Conservation (phyloP, 2,113 vertebrate genomes). For the Plecturocebus donacophilus region DNA sequence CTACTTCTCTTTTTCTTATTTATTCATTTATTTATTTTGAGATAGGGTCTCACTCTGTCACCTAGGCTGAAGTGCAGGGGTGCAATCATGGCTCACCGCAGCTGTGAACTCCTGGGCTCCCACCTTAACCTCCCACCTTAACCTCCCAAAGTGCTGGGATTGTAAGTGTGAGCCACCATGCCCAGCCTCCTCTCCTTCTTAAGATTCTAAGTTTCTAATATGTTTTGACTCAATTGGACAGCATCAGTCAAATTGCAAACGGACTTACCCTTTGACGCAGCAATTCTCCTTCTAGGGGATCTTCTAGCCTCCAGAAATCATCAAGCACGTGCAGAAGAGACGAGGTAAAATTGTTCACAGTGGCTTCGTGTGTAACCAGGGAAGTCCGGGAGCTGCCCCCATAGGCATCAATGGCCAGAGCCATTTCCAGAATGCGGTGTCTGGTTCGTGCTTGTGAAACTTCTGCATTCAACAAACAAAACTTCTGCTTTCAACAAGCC, state of each 20-base stretch:
- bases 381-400: background rate
- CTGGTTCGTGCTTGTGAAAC: background rate
- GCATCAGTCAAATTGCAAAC: background rate
- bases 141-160: too few relatives aligned
- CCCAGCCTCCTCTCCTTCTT: background rate
- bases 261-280: background rate
- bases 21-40: too few relatives aligned
- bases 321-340: background rate
- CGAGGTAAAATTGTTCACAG: fast-evolving
- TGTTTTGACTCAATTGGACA: background rate
- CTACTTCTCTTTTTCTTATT: background rate
- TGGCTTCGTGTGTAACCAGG: fast-evolving
- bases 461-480: background rate
- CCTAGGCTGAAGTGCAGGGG: too few relatives aligned
- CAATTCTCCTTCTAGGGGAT: background rate
- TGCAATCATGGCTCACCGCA: too few relatives aligned
- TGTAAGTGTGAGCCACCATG: too few relatives aligned
- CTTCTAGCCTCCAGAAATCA: background rate
- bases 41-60: too few relatives aligned
- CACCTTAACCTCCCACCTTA: too few relatives aligned
- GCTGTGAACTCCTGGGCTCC: too few relatives aligned
- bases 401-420: fast-evolving
- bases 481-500: too few relatives aligned
- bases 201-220: background rate
- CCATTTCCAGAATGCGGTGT: background rate